Percentiles rank a stretch among this genome's conserved stretches.
Conservation (phyloP, 2,113 vertebrate genomes). For the Pseudorectes ferrugineus region DNA sequence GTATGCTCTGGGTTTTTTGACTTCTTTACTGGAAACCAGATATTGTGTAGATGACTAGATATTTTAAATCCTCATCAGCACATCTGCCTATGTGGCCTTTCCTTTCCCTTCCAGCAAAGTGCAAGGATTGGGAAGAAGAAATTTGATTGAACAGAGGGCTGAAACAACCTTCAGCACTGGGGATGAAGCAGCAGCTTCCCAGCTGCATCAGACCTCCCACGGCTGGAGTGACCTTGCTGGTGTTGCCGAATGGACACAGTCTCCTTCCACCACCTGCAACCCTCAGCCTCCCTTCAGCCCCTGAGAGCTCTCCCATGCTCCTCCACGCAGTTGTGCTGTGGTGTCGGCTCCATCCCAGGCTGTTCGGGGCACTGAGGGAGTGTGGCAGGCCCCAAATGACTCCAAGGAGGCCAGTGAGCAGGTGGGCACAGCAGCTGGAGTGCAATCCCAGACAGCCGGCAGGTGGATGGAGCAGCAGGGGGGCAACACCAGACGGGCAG, state of each 20-base stretch:
- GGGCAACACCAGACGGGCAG: background rate
- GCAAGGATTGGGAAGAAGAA: background rate
- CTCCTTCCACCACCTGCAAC: background rate
- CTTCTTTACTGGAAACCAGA: background rate
- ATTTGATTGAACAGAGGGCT: background rate
- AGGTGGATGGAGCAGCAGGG: constrained; percentile 30
- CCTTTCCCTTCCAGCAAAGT: background rate
- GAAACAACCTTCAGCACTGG: background rate
- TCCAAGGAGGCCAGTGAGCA: background rate
- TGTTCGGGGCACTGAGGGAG: accelerated
- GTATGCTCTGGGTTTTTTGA: background rate
- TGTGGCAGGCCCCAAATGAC: accelerated
- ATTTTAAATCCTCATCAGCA: background rate
- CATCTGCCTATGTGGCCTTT: accelerated
- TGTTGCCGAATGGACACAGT: accelerated
- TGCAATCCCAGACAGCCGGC: background rate
- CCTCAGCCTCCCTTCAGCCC: too few species aligned
- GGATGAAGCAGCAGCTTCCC: accelerated
- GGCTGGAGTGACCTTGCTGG: accelerated
- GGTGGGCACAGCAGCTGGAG: constrained; percentile 18
- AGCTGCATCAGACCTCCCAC: background rate
- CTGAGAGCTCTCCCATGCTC: accelerated
- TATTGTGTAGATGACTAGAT: background rate
- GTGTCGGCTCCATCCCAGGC: accelerated
- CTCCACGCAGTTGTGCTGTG: accelerated